Evolutionary conservation across 2,888 invertebrate genomes (phyloP).

Genomic region (Drosophila nr. fundita): DNA sequence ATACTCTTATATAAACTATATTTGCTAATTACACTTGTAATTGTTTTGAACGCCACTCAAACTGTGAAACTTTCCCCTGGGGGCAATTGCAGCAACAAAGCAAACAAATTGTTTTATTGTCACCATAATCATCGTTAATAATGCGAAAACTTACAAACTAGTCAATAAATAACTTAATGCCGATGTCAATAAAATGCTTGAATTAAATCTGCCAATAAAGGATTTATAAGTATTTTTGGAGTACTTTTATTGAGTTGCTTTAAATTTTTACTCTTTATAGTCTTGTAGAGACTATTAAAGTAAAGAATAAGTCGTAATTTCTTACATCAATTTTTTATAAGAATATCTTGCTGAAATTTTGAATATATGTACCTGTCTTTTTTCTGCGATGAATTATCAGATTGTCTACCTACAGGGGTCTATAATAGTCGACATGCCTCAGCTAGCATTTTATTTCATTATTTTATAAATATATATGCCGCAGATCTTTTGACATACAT

Average conservation of each 20-base stretch:
- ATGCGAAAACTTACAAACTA: neutral
- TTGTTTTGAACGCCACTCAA: neutral
- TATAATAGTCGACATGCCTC: neutral
- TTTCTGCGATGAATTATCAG: neutral
- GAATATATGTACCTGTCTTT: neutral
- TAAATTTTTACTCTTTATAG: neutral
- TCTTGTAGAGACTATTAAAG: neutral
- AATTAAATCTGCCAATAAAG: no score
- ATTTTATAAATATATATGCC: constrained; percentile 2
- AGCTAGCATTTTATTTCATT: neutral
- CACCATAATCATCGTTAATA: neutral
- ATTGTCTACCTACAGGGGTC: neutral
- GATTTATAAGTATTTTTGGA: neutral
- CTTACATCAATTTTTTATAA: neutral
- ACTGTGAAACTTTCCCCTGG: neutral
- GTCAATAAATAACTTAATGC: neutral
- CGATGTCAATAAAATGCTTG: neutral
- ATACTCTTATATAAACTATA: neutral
- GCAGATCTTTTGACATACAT: constrained; percentile 35
- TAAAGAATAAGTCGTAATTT: neutral
- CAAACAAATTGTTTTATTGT: neutral
- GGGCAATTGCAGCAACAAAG: neutral
- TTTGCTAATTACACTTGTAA: neutral
- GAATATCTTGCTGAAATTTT: neutral
- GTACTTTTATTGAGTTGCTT: neutral